Percentiles rank a stretch among this genome's conserved stretches.
These are phyloP conservation scores for Urechis unicinctus DNA, from an alignment of 2,888 invertebrate genomes.

Conservation along the genomic window DNA sequence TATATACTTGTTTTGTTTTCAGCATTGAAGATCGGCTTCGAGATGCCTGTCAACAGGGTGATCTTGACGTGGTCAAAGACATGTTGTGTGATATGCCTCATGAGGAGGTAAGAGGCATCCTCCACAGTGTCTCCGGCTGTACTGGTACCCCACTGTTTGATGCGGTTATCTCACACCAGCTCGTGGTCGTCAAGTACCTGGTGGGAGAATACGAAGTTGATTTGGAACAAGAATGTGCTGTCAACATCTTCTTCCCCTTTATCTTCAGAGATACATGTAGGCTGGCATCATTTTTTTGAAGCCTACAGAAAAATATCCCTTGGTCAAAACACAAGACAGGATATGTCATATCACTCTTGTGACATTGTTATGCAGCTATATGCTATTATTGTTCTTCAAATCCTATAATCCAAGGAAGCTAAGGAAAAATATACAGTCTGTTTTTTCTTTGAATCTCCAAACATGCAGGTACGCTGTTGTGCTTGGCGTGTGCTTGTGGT, in stretches of 20 bases:
- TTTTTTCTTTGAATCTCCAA: background rate
- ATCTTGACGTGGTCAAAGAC: conserved; percentile 4
- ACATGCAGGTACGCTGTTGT: conserved; percentile 13
- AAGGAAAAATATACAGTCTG: no score
- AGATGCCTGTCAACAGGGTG: conserved; percentile 13
- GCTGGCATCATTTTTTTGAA: background rate
- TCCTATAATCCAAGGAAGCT: no score
- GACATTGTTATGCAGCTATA: no score
- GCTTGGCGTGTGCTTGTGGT: conserved; percentile 16
- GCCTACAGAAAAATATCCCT: no score
- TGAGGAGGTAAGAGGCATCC: background rate
- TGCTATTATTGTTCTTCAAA: no score
- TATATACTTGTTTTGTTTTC: background rate
- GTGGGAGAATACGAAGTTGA: conserved; percentile 3
- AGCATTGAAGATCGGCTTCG: conserved; percentile 13
- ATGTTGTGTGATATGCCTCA: conserved; percentile 2
- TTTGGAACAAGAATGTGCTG: conserved; percentile 13
- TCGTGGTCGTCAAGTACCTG: background rate
- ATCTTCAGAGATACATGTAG: conserved; percentile 14
- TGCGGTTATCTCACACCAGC: conserved; percentile 7
- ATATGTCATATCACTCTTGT: no score
- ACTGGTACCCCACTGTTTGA: conserved; percentile 16
- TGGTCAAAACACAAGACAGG: no score
- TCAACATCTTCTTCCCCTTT: conserved; percentile 15
- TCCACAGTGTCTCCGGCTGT: conserved; percentile 4